A percentile compares a stretch with the other conserved stretches of the same genome.
These are phyloP conservation scores for Sminthopsis crassicaudata DNA, from an alignment of 2,113 vertebrate genomes.

Conservation along the genomic window DNA sequence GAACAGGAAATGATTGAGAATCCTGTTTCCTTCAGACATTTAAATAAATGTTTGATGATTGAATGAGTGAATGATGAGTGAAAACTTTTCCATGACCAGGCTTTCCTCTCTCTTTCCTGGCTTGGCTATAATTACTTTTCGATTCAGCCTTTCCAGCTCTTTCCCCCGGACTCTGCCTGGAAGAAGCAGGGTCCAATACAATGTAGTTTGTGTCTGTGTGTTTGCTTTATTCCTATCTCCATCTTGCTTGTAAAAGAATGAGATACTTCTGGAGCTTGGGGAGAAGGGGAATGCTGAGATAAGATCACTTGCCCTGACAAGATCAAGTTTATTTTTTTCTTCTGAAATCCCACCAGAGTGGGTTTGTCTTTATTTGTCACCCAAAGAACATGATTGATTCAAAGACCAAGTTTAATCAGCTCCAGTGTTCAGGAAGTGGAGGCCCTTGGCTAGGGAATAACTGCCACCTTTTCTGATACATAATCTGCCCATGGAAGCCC, in stretches of 20 bases:
- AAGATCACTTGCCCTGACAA: background rate
- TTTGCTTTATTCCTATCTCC: background rate
- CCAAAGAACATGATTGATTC: too few species aligned
- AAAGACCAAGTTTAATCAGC: background rate
- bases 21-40: background rate
- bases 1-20: background rate
- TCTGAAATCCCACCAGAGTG: too few species aligned
- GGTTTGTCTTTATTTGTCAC: too few species aligned
- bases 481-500: background rate
- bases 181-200: background rate
- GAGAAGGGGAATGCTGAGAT: background rate
- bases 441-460: background rate
- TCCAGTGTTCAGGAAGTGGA: background rate
- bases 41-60: background rate
- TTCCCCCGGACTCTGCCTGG: background rate
- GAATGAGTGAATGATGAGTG: background rate
- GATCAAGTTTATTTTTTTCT: background rate
- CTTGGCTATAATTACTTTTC: background rate
- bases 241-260: background rate
- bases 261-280: background rate
- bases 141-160: background rate
- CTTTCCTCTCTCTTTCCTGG: background rate
- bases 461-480: background rate
- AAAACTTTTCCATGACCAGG: background rate
- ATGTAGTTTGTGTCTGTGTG: background rate